Percentiles rank a stretch among this genome's conserved stretches.
These are phyloP conservation scores for Cheiracanthium punctorium DNA, from an alignment of 2,888 invertebrate genomes.

Conservation along the genomic window DNA sequence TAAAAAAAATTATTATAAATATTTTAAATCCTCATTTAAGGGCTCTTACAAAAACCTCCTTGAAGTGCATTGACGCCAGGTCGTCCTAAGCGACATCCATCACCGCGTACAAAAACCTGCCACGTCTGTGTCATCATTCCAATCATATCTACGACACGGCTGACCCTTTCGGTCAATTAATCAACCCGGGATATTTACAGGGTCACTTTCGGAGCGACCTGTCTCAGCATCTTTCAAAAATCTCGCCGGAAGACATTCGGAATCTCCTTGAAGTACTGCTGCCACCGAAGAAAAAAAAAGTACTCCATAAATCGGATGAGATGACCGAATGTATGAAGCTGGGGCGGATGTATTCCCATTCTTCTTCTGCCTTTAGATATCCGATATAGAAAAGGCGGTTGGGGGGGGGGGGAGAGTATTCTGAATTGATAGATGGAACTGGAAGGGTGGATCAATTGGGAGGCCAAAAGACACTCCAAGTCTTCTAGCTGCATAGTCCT, in stretches of 20 bases:
- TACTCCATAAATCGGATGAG: conserved; percentile 13
- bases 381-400: conserved; percentile 20
- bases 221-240: not conserved
- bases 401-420: too few relatives aligned
- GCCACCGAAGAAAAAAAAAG: not conserved
- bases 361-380: conserved; percentile 2
- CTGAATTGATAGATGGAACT: conserved; percentile 38
- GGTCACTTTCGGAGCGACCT: not conserved
- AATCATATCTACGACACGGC: too few relatives aligned
- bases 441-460: conserved; percentile 35
- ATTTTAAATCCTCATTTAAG: too few relatives aligned
- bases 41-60: too few relatives aligned
- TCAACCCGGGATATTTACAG: not conserved
- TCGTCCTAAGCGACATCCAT: too few relatives aligned
- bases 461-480: not conserved
- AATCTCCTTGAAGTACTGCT: not conserved
- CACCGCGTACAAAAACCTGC: too few relatives aligned
- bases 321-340: not conserved
- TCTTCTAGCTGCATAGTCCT: not conserved
- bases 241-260: not conserved
- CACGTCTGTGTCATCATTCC: too few relatives aligned
- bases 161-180: not conserved
- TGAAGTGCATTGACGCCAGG: too few relatives aligned
- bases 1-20: too few relatives aligned
- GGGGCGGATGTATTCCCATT: not conserved